Evolutionary conservation across 2,888 invertebrate species (phyloP).

Genomic region (Metalampra italica): DNA sequence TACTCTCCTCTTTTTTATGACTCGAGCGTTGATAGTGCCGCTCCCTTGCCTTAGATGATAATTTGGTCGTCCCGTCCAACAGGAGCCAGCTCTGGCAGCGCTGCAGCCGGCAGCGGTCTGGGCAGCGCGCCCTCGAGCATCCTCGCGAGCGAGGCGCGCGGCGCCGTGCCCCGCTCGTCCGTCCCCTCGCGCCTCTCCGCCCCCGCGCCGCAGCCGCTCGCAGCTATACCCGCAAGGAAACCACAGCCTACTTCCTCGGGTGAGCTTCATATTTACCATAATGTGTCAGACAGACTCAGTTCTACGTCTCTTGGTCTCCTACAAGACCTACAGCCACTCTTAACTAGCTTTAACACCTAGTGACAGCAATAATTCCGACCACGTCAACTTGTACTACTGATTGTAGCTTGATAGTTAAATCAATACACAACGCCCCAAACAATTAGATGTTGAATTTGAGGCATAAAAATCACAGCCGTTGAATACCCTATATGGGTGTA

Average conservation of each 20-base stretch:
- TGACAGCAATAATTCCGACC: too few species aligned
- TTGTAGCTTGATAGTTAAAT: too few species aligned
- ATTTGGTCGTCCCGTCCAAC: slow-evolving; percentile 6
- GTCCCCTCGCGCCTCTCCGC: slow-evolving; percentile 12
- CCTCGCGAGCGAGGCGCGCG: slow-evolving; percentile 14
- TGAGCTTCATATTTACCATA: slow-evolving; percentile 19
- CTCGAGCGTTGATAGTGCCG: neutral
- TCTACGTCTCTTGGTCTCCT: too few species aligned
- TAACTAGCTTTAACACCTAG: too few species aligned
- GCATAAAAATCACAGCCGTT: too few species aligned
- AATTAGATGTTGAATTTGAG: too few species aligned
- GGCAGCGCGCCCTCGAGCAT: slow-evolving; percentile 12
- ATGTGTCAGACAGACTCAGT: too few species aligned
- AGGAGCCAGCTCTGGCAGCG: neutral
- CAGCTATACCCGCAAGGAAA: neutral
- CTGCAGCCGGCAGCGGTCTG: neutral
- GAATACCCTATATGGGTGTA: too few species aligned
- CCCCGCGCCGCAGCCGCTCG: slow-evolving; percentile 16
- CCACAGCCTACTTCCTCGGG: slow-evolving; percentile 62
- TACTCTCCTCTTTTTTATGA: too few species aligned
- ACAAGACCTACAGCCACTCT: too few species aligned
- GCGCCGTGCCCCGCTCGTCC: slow-evolving; percentile 7
- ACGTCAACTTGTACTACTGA: too few species aligned
- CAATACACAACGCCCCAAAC: too few species aligned
- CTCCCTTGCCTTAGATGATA: neutral